Conservation (phyloP, 2,888 invertebrate genomes). For the Protodeltote pygarga region DNA sequence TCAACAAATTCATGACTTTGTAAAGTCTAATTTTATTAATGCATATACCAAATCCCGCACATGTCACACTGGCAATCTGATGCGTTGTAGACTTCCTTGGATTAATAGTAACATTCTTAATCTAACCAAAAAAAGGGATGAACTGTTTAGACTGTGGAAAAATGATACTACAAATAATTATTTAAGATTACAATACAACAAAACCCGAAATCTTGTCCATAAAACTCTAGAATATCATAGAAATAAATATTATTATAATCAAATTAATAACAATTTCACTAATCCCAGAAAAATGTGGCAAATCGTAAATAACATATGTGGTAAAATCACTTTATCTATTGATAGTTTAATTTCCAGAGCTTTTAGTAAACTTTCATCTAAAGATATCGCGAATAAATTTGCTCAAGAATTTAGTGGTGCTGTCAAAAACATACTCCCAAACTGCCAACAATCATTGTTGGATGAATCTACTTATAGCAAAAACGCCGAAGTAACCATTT, state of each 20-base stretch:
- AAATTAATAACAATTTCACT: slow-evolving; percentile 13
- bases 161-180: not conserved
- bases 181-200: slow-evolving; percentile 20
- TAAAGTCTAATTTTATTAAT: not conserved
- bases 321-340: slow-evolving; percentile 8
- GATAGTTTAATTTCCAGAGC: slow-evolving; percentile 8
- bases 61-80: not conserved
- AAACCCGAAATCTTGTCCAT: too few relatives aligned
- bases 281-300: slow-evolving; percentile 17
- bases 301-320: slow-evolving; percentile 19
- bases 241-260: too few relatives aligned
- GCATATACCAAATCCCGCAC: not conserved
- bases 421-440: not conserved
- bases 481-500: not conserved
- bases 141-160: slow-evolving; percentile 9
- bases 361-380: not conserved
- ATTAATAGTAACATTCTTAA: slow-evolving; percentile 15
- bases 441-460: not conserved
- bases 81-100: slow-evolving; percentile 2
- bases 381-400: not conserved
- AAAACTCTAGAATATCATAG: too few relatives aligned
- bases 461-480: not conserved
- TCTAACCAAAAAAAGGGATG: slow-evolving; percentile 12
- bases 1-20: slow-evolving; percentile 1
- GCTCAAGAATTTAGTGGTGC: not conserved